Conservation (phyloP, 2,797 vertebrate genomes). For the Rhinophrynus dorsalis region DNA sequence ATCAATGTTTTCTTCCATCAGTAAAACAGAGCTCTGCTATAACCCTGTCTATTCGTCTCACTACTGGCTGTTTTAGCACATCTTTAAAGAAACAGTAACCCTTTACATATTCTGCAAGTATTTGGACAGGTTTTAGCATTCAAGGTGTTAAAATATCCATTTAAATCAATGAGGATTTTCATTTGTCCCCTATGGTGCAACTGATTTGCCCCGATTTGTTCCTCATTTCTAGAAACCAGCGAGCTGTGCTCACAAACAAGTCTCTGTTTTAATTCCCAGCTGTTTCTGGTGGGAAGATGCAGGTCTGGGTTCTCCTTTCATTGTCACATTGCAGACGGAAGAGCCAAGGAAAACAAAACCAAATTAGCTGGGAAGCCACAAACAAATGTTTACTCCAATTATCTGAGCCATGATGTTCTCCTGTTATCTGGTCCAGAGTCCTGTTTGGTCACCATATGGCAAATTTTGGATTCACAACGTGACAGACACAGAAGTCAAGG, state of each 20-base stretch:
- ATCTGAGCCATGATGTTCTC: conserved; percentile 43
- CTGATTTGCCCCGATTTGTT: no score
- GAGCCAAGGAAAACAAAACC: conserved; percentile 31
- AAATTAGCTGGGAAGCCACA: conserved; percentile 45
- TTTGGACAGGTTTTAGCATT: no score
- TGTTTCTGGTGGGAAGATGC: conserved; percentile 48
- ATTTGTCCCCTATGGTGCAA: no score
- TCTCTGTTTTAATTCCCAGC: conserved; percentile 61
- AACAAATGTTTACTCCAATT: conserved; percentile 56
- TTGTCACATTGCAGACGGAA: conserved; percentile 19
- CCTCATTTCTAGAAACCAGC: conserved; percentile 57
- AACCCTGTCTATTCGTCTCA: no score
- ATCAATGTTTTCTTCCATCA: no score
- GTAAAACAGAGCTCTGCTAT: no score
- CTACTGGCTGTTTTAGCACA: no score
- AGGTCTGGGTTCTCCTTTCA: conserved; percentile 8
- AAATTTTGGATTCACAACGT: accelerated
- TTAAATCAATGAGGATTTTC: no score
- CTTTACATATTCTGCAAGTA: no score
- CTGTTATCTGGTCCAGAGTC: not conserved
- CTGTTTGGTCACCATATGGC: not conserved
- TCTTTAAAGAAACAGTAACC: no score
- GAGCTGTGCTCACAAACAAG: conserved; percentile 49
- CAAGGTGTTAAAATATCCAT: no score
- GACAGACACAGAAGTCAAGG: not conserved